phyloP scores from a whole-genome alignment of 1,140 invertebrate species.

The Plectrocnemia conspersa region DNA sequence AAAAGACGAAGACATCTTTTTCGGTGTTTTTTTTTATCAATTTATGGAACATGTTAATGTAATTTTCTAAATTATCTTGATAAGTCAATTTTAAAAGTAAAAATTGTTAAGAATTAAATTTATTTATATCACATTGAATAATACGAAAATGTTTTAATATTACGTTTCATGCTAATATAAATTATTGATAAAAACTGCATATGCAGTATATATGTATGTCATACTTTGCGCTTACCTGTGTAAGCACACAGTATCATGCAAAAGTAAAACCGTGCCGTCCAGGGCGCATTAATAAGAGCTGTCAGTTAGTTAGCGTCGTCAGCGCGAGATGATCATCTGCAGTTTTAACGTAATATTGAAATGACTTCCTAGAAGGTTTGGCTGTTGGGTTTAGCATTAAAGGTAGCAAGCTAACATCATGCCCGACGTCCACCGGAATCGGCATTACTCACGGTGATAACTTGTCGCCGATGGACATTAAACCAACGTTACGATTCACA shows the following conservation, averaged over 20 bases:
- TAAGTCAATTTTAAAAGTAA: no score
- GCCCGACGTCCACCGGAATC: neutral
- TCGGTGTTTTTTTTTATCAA: no score
- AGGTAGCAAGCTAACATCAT: conserved; percentile 11
- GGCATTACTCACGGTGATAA: neutral
- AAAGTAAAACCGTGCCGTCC: no score
- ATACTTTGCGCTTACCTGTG: neutral
- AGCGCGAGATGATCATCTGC: conserved; percentile 6
- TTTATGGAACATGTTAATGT: no score
- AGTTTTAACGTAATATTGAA: conserved; percentile 18
- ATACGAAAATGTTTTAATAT: no score
- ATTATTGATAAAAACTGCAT: no score
- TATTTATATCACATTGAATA: no score
- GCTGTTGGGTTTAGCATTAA: neutral
- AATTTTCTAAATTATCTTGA: no score
- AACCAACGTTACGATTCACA: neutral
- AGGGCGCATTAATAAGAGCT: conserved; percentile 19
- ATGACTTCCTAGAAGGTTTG: conserved; percentile 20
- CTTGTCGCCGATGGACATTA: neutral
- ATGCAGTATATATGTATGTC: no score
- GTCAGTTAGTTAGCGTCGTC: conserved; percentile 11
- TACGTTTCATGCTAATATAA: no score
- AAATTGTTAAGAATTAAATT: no score
- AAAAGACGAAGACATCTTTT: no score
- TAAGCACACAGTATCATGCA: conserved; percentile 12